phyloP scores from a whole-genome alignment of 2,888 invertebrate genomes.

The Chaitophorus viminalis region DNA sequence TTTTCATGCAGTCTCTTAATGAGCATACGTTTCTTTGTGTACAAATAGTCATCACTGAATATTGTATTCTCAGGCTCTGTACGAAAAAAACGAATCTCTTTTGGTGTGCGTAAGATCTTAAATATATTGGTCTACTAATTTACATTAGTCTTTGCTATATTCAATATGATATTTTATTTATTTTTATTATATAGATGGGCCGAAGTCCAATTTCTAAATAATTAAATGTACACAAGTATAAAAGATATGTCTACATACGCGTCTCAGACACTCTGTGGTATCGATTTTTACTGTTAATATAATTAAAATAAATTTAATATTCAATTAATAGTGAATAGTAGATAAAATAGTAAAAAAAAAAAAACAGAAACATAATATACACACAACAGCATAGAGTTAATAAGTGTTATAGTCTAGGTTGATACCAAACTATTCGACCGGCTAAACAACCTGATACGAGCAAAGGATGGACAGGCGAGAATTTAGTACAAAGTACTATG shows the following conservation, averaged over 20 bases:
- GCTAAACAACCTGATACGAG: slow-evolving; percentile 90
- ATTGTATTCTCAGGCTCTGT: neutral
- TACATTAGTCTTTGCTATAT: neutral
- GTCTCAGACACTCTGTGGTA: neutral
- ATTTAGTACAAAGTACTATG: slow-evolving; percentile 88
- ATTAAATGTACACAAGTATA: slow-evolving; percentile 2
- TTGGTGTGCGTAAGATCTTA: neutral
- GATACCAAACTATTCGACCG: slow-evolving; percentile 90
- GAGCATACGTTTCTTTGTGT: neutral
- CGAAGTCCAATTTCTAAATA: too few relatives aligned
- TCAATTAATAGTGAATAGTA: slow-evolving; percentile 10
- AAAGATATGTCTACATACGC: slow-evolving; percentile 4
- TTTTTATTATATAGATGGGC: neutral
- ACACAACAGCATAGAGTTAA: neutral
- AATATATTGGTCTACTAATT: neutral
- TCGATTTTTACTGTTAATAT: neutral
- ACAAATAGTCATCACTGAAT: slow-evolving; percentile 4
- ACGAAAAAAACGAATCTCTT: neutral
- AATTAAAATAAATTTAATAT: neutral
- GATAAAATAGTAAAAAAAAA: neutral
- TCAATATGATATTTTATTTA: neutral
- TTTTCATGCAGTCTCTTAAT: slow-evolving; percentile 5
- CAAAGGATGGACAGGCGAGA: slow-evolving; percentile 86
- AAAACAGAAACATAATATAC: slow-evolving; percentile 31
- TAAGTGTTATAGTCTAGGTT: slow-evolving; percentile 70